These are phyloP conservation scores for Taenaris catops DNA, from an alignment of 2,888 invertebrate species.

Conservation along the genomic window DNA sequence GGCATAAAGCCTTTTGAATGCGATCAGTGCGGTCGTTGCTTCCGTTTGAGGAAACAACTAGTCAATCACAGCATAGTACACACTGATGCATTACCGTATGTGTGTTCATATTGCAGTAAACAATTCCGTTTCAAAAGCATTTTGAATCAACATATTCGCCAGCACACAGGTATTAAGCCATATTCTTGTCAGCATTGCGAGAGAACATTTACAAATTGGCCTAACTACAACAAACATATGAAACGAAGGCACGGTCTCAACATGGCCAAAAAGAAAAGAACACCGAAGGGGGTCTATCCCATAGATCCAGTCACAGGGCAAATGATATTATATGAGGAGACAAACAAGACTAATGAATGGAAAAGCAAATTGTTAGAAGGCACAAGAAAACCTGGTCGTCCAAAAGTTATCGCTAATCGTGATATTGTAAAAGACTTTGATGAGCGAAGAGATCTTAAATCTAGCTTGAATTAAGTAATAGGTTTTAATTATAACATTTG, in stretches of 20 bases:
- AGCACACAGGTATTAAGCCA: conserved; percentile 85
- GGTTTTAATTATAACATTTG: too few relatives aligned
- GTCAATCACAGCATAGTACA: conserved; percentile 87
- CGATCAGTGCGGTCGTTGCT: conserved; percentile 61
- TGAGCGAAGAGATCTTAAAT: too few relatives aligned
- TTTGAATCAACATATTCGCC: conserved; percentile 84
- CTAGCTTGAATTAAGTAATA: too few relatives aligned
- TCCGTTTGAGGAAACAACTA: conserved; percentile 84
- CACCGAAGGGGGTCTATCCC: conserved; percentile 55
- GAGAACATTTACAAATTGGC: conserved; percentile 88
- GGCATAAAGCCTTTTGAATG: conserved; percentile 61
- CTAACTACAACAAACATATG: conserved; percentile 91
- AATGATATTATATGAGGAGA: conserved; percentile 35
- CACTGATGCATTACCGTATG: conserved; percentile 88
- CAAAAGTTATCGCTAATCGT: conserved; percentile 9
- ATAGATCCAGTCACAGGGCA: conserved; percentile 43
- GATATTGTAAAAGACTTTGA: conserved; percentile 2
- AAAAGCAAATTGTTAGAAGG: conserved; percentile 37
- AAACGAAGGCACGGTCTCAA: conserved; percentile 83
- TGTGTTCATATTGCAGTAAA: conserved; percentile 87
- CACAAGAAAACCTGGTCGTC: conserved; percentile 16
- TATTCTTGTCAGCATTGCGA: conserved; percentile 86
- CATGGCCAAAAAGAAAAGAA: conserved; percentile 62
- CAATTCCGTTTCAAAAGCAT: conserved; percentile 89
- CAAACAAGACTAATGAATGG: conserved; percentile 43